Evolutionary conservation across 2,888 invertebrate species (phyloP).

Genomic region (Agriopis leucophaearia): DNA sequence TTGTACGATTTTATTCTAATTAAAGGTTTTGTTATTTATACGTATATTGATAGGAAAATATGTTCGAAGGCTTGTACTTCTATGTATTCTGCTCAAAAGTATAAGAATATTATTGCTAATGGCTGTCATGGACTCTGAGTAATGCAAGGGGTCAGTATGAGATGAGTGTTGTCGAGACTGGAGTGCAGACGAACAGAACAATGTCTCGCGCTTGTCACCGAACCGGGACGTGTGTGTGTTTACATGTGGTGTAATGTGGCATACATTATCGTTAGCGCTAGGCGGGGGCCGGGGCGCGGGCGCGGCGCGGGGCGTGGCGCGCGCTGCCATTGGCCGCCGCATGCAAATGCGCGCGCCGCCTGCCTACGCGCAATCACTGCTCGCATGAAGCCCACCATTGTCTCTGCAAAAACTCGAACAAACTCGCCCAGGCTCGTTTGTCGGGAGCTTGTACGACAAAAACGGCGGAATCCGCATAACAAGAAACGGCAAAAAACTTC

Average conservation of each 20-base stretch:
- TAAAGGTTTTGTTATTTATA: too few relatives aligned
- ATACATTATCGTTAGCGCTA: constrained; percentile 29
- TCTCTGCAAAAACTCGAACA: constrained; percentile 63
- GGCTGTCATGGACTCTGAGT: not conserved
- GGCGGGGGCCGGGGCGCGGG: constrained; percentile 35
- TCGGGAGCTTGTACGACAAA: constrained; percentile 73
- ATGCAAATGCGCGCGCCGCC: constrained; percentile 77
- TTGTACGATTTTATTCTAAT: too few relatives aligned
- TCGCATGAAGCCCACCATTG: constrained; percentile 66
- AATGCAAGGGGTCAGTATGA: constrained; percentile 8
- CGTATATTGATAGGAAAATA: too few relatives aligned
- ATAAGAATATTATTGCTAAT: too few relatives aligned
- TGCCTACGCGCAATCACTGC: constrained; percentile 72
- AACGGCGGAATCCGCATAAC: constrained; percentile 78
- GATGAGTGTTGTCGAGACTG: constrained; percentile 11
- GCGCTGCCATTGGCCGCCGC: constrained; percentile 67
- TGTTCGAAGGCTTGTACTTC: too few relatives aligned
- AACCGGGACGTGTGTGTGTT: constrained; percentile 18
- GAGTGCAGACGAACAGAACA: constrained; percentile 31
- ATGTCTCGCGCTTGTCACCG: constrained; percentile 29
- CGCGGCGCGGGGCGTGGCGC: constrained; percentile 59
- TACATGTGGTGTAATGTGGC: constrained; percentile 21
- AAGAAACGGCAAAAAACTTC: constrained; percentile 77
- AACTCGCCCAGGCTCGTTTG: constrained; percentile 67
- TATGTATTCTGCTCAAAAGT: too few relatives aligned